Evolutionary conservation across 1,140 invertebrate species (phyloP).

Genomic region (Drosophila tristis): DNA sequence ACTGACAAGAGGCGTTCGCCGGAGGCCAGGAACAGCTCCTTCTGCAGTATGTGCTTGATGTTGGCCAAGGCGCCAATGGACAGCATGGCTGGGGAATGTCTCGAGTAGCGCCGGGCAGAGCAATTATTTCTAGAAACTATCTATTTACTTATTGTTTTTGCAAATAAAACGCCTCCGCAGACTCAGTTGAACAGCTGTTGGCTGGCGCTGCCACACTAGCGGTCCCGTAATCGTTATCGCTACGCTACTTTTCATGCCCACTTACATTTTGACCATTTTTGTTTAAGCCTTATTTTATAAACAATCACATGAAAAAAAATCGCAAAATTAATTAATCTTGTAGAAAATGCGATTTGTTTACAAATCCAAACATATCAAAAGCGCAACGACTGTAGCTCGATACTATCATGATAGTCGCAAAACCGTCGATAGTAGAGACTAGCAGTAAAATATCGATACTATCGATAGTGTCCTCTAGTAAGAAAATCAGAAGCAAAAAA

Average conservation of each 20-base stretch:
- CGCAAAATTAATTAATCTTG: too few species aligned
- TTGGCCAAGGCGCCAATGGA: constrained; percentile 81
- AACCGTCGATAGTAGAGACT: too few species aligned
- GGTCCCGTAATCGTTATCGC: constrained; percentile 24
- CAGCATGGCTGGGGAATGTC: constrained; percentile 70
- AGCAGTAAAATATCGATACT: too few species aligned
- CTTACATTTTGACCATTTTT: too few species aligned
- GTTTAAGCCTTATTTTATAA: too few species aligned
- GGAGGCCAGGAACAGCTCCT: constrained; percentile 90
- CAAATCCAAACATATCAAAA: too few species aligned
- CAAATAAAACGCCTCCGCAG: constrained; percentile 4
- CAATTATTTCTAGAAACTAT: constrained; percentile 4
- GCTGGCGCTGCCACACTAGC: not conserved
- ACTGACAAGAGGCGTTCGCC: constrained; percentile 92
- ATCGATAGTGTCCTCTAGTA: too few species aligned
- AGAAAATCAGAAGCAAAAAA: constrained; percentile 29
- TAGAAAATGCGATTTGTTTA: too few species aligned
- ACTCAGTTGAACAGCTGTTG: too few species aligned
- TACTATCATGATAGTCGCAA: too few species aligned
- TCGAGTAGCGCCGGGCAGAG: constrained; percentile 4
- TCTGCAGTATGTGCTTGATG: constrained; percentile 90
- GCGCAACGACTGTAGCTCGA: too few species aligned
- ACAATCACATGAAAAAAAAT: too few species aligned
- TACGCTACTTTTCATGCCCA: not conserved
- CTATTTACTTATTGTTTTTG: constrained; percentile 54